Conservation (phyloP, 2,797 vertebrate species). For the Neosalanx taihuensis region DNA sequence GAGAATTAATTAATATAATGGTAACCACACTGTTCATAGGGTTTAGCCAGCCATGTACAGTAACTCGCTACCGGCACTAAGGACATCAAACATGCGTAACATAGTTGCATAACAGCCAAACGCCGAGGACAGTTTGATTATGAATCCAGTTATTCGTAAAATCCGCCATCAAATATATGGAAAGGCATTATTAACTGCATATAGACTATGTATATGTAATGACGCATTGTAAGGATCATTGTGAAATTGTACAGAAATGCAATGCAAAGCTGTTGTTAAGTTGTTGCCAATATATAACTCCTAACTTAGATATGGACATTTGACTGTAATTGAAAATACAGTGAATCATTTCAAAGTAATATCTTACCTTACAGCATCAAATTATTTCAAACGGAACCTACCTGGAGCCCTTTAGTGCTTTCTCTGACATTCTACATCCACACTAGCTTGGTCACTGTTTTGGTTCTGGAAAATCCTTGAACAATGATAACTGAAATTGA, state of each 20-base stretch:
- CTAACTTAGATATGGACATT: background rate
- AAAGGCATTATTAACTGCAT: background rate
- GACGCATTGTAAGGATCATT: background rate
- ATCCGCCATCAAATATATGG: too few species aligned
- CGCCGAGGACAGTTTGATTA: background rate
- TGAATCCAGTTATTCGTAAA: background rate
- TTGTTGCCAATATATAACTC: too few species aligned
- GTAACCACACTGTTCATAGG: background rate
- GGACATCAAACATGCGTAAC: conserved; percentile 40
- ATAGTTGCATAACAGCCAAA: conserved; percentile 18
- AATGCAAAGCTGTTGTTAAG: background rate
- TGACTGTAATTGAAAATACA: too few species aligned
- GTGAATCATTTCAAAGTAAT: too few species aligned
- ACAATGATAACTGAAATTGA: conserved; percentile 27
- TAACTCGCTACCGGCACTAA: background rate
- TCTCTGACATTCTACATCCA: conserved; percentile 28
- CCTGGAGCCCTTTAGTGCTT: conserved; percentile 39
- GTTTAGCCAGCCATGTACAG: background rate
- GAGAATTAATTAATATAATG: background rate
- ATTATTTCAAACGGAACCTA: conserved; percentile 34
- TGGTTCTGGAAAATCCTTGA: conserved; percentile 41
- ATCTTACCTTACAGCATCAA: background rate
- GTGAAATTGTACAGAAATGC: background rate
- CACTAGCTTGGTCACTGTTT: conserved; percentile 19
- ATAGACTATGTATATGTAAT: background rate